A percentile compares a stretch with the other conserved stretches of the same genome.
Evolutionary conservation across 2,113 vertebrate species (phyloP).

Genomic region (Lophotis ruficrista): DNA sequence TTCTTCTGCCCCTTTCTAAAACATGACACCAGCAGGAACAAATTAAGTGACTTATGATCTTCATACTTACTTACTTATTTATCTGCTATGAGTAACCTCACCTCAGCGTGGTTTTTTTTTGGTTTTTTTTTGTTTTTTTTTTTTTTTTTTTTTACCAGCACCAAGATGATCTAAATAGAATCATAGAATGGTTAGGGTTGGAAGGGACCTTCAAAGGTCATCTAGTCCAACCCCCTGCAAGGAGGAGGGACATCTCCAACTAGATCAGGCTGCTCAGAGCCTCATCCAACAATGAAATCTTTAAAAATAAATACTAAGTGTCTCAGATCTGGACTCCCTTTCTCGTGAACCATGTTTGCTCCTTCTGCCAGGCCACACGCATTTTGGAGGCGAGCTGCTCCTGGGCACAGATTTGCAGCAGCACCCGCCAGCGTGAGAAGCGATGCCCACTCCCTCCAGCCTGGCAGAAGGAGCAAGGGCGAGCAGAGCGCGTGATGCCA

Average conservation of each 20-base stretch:
- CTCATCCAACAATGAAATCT: not conserved
- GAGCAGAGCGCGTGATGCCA: accelerated
- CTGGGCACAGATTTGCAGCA: not conserved
- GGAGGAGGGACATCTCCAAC: no score
- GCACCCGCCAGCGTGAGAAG: not conserved
- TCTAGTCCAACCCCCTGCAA: no score
- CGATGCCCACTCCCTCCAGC: not conserved
- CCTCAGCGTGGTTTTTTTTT: not conserved
- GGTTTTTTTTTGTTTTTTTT: not conserved
- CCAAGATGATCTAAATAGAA: not conserved
- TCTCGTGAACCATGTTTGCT: not conserved
- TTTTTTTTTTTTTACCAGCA: not conserved
- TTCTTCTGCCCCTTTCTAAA: not conserved
- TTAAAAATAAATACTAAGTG: not conserved
- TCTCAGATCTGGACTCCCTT: not conserved
- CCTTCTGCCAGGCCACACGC: not conserved
- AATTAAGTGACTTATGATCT: not conserved
- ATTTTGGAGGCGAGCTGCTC: not conserved
- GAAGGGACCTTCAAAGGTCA: no score
- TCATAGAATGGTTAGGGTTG: no score
- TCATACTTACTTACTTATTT: not conserved
- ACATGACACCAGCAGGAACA: not conserved
- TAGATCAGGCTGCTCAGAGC: no score
- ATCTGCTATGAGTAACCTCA: not conserved
- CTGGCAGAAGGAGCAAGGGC: not conserved